phyloP scores from a whole-genome alignment of 2,797 vertebrate species.

The Catamblyrhynchus diadema region DNA sequence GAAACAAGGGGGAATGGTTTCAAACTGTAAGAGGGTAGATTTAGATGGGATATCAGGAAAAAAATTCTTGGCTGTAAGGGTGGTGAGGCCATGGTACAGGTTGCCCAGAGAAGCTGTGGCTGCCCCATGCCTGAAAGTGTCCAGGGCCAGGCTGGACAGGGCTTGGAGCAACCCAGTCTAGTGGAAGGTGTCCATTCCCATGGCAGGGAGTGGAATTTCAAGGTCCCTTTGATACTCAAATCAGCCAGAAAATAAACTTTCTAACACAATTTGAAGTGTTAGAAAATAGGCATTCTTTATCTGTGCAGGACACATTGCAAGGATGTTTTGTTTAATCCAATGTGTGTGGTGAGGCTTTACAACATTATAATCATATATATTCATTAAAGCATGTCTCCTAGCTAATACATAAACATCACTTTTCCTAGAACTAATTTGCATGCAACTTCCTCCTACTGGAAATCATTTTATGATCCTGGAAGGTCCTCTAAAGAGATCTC shows the following conservation, averaged over 20 bases:
- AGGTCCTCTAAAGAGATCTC: neutral
- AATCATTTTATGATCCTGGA: neutral
- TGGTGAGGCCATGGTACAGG: neutral
- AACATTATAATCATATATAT: neutral
- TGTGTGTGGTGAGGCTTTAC: neutral
- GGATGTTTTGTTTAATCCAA: neutral
- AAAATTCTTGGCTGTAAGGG: neutral
- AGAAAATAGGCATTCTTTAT: neutral
- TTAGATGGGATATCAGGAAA: neutral
- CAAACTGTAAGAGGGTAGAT: neutral
- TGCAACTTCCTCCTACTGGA: neutral
- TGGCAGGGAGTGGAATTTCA: neutral
- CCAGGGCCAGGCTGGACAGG: fast-evolving
- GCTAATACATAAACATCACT: neutral
- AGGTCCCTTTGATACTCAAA: neutral
- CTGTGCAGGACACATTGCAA: neutral
- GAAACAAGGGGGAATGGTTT: neutral
- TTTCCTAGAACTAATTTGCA: neutral
- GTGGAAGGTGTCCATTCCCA: neutral
- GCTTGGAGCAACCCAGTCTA: neutral
- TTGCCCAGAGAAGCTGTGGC: neutral
- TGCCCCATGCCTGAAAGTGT: neutral
- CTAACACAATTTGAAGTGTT: neutral
- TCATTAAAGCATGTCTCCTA: neutral
- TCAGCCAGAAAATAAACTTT: neutral